Conservation (phyloP, 1,140 invertebrate species). For the Laupala kohalensis region DNA sequence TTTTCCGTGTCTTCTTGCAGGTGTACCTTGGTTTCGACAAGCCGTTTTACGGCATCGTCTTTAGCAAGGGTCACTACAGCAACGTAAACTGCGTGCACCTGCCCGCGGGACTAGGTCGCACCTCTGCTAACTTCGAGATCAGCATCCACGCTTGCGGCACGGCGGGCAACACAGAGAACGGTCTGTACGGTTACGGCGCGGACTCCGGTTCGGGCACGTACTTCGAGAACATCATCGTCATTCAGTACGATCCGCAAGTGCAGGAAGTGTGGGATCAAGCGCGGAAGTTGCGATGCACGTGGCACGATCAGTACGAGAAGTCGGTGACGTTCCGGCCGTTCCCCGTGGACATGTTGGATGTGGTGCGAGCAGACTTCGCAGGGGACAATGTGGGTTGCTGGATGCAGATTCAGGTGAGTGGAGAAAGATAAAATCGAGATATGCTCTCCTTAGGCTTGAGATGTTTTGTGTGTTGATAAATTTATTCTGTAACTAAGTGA, state of each 20-base stretch:
- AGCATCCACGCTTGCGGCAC: constrained; percentile 83
- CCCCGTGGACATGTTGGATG: constrained; percentile 90
- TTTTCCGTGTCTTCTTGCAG: constrained; percentile 34
- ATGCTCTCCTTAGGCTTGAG: no score
- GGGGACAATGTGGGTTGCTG: constrained; percentile 91
- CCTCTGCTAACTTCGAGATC: constrained; percentile 80
- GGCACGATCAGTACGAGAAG: constrained; percentile 93
- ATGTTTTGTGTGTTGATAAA: no score
- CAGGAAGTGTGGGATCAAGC: constrained; percentile 96
- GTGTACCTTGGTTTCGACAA: constrained; percentile 86
- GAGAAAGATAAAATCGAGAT: no score
- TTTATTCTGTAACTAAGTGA: no score
- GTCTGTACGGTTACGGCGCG: constrained; percentile 66
- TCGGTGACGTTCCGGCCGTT: constrained; percentile 88
- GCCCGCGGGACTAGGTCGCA: constrained; percentile 70
- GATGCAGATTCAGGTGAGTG: constrained; percentile 68
- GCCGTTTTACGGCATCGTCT: constrained; percentile 88
- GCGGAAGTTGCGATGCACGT: constrained; percentile 79
- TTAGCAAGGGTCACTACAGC: constrained; percentile 83
- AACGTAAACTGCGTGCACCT: constrained; percentile 85
- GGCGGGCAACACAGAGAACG: constrained; percentile 78
- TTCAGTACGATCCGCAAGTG: constrained; percentile 88
- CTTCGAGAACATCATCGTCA: constrained; percentile 89
- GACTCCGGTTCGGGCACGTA: constrained; percentile 80
- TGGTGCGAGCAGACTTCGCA: constrained; percentile 83